These are phyloP conservation scores for Eupsilia transversa DNA, from an alignment of 2,888 invertebrate species.

Conservation along the genomic window DNA sequence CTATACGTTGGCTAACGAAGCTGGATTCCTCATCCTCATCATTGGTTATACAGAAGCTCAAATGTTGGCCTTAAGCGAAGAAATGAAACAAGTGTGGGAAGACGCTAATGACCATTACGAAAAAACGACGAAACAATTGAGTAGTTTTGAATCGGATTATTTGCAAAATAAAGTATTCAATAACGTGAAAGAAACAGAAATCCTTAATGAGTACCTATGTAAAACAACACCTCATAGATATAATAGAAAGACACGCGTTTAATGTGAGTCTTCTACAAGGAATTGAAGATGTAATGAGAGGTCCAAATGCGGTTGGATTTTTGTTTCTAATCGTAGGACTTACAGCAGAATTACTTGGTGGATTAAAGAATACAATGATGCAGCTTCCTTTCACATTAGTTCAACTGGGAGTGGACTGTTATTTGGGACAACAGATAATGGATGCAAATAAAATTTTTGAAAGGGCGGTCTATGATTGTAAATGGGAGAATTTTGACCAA, in stretches of 20 bases:
- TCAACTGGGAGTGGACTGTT: conserved; percentile 75
- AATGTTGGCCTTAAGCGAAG: conserved; percentile 76
- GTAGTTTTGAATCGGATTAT: conserved; percentile 12
- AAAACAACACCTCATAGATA: conserved; percentile 65
- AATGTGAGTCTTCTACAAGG: conserved; percentile 70
- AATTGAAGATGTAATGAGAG: conserved; percentile 73
- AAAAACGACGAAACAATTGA: conserved; percentile 24
- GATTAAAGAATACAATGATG: conserved; percentile 78
- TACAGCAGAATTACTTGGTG: conserved; percentile 78
- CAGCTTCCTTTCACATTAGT: conserved; percentile 76
- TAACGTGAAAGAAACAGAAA: conserved; percentile 47
- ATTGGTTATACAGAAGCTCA: conserved; percentile 79
- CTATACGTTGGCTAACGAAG: conserved; percentile 73
- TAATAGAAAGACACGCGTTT: conserved; percentile 71
- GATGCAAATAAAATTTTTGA: conserved; percentile 71
- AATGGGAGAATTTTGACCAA: conserved; percentile 74
- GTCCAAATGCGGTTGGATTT: conserved; percentile 77
- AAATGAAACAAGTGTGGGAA: conserved; percentile 73
- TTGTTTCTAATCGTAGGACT: conserved; percentile 72
- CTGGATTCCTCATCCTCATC: conserved; percentile 73
- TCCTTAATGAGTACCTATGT: conserved; percentile 73
- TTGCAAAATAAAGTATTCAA: conserved; percentile 11
- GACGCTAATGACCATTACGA: conserved; percentile 67
- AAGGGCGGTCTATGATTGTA: conserved; percentile 71
- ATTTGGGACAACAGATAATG: conserved; percentile 72